These are phyloP conservation scores for Heterodera carotae DNA, from an alignment of 1,140 invertebrate species.

Conservation along the genomic window DNA sequence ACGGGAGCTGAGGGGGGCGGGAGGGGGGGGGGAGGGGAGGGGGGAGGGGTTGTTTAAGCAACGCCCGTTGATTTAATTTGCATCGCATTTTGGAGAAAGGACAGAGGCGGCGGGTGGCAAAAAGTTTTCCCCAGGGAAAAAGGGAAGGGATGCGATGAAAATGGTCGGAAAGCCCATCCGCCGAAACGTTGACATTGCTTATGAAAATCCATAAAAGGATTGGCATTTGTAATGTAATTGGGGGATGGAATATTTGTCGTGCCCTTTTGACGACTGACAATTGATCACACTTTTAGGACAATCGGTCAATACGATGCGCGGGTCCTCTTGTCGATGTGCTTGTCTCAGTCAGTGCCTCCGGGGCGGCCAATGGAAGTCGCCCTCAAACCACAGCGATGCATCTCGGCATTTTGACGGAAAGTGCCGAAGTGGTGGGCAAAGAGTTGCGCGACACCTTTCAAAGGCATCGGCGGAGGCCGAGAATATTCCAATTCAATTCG, in stretches of 20 bases:
- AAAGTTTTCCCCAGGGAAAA: neutral
- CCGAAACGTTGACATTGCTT: neutral
- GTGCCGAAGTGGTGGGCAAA: conserved; percentile 33
- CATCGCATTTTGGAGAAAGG: neutral
- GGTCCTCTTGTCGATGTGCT: conserved; percentile 22
- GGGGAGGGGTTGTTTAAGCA: neutral
- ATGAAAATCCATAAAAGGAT: neutral
- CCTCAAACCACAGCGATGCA: conserved; percentile 6
- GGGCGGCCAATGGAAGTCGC: neutral
- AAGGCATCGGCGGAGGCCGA: conserved; percentile 52
- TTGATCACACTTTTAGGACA: conserved; percentile 20
- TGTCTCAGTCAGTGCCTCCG: conserved; percentile 6
- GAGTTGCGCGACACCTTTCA: conserved; percentile 45
- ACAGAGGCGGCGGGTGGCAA: neutral
- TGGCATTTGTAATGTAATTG: too few species aligned
- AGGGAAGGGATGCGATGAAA: neutral
- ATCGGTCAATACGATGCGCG: neutral
- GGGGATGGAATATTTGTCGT: too few species aligned
- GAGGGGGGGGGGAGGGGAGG: neutral
- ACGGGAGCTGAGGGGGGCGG: neutral
- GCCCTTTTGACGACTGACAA: too few species aligned
- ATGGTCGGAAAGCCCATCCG: neutral
- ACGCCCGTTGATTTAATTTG: conserved; percentile 8
- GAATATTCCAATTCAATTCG: conserved; percentile 56
- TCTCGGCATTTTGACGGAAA: conserved; percentile 19